A percentile compares a stretch with the other conserved stretches of the same genome.
These are phyloP conservation scores for Molorchus minor DNA, from an alignment of 2,888 invertebrate species.

Conservation along the genomic window DNA sequence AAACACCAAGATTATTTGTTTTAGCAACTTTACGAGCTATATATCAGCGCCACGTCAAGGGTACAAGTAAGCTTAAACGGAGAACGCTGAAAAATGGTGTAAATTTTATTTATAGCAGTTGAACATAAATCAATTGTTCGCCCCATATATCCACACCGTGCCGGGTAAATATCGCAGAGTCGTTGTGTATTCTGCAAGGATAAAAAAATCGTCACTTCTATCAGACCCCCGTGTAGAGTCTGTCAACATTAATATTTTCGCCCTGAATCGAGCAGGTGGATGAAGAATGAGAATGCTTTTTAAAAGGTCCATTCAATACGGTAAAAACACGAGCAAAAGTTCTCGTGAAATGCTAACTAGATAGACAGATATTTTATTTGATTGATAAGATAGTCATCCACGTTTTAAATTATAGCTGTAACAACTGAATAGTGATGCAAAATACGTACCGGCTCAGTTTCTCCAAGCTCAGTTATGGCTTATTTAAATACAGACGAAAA, in stretches of 20 bases:
- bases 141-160: conserved; percentile 23
- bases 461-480: too few species aligned
- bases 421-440: too few species aligned
- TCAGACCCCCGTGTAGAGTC: neutral
- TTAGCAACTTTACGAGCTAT: conserved; percentile 17
- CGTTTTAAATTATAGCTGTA: too few species aligned
- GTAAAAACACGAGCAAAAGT: neutral
- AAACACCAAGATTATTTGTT: conserved; percentile 14
- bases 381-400: too few species aligned
- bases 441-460: too few species aligned
- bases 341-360: too few species aligned
- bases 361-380: too few species aligned
- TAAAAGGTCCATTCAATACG: too few species aligned
- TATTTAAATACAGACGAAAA: too few species aligned
- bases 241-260: conserved; percentile 1
- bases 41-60: conserved; percentile 19
- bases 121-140: conserved; percentile 31
- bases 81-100: conserved; percentile 28
- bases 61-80: conserved; percentile 24
- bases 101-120: conserved; percentile 32
- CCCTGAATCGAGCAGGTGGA: neutral
- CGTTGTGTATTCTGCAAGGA: conserved; percentile 14
- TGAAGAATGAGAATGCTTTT: neutral
- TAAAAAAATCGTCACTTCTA: conserved; percentile 20
- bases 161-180: conserved; percentile 24